Percentiles rank a stretch among this genome's conserved stretches.
phyloP scores from a whole-genome alignment of 2,113 vertebrate genomes.

The Urocitellus parryii region DNA sequence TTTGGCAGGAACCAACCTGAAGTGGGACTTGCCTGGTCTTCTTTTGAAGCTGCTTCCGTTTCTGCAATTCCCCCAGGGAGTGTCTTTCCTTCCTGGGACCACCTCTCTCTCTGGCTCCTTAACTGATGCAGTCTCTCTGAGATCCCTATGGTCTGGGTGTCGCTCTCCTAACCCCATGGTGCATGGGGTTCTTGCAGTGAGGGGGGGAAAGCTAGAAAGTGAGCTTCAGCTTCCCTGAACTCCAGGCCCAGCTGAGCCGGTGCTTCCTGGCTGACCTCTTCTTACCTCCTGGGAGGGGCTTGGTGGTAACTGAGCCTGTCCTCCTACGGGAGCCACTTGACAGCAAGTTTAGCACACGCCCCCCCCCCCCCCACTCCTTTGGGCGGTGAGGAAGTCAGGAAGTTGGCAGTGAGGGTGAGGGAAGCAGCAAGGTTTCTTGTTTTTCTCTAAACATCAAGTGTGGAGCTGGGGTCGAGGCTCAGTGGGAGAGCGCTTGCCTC shows the following conservation, averaged over 20 bases:
- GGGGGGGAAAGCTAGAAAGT: background rate
- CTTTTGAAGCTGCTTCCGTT: background rate
- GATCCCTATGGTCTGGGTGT: background rate
- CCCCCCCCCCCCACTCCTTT: too few relatives aligned
- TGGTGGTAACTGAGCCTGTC: background rate
- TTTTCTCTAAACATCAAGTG: background rate
- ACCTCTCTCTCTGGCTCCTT: background rate
- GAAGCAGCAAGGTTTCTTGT: background rate
- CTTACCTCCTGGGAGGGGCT: background rate
- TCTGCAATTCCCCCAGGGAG: background rate
- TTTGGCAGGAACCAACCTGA: background rate
- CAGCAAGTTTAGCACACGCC: background rate
- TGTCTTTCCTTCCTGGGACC: background rate
- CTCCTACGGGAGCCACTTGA: background rate
- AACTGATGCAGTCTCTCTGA: background rate
- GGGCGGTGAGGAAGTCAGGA: background rate
- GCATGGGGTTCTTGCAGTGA: background rate
- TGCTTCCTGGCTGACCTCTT: background rate
- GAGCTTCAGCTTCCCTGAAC: background rate
- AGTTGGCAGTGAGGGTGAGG: too few relatives aligned
- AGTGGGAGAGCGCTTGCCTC: too few relatives aligned
- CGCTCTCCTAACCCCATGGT: too few relatives aligned
- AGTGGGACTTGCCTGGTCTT: background rate
- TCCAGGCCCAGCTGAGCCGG: background rate
- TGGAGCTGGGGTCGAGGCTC: too few relatives aligned